These are phyloP conservation scores for Phoeniculus purpureus DNA, from an alignment of 2,797 vertebrate species.

Conservation along the genomic window DNA sequence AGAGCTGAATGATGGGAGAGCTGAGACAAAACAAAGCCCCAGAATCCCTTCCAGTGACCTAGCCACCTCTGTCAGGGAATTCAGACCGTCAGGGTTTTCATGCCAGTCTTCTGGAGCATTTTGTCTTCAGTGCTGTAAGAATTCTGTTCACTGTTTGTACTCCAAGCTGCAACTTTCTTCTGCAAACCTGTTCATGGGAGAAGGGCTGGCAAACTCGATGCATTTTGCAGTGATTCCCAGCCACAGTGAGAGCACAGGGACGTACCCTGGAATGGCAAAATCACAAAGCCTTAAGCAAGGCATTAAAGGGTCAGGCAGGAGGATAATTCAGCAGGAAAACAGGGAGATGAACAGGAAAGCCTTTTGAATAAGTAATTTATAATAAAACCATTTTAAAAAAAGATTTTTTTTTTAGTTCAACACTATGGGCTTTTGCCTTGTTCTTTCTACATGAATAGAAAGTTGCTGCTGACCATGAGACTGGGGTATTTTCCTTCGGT, in stretches of 20 bases:
- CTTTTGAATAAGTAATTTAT: slow-evolving; percentile 41
- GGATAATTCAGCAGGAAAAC: slow-evolving; percentile 29
- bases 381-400: neutral
- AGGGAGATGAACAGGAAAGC: slow-evolving; percentile 28
- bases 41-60: neutral
- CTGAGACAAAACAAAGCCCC: neutral
- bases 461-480: neutral
- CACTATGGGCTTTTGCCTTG: neutral
- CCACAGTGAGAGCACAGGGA: neutral
- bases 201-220: neutral
- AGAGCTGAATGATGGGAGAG: neutral
- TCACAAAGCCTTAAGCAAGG: slow-evolving; percentile 6
- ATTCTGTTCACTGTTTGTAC: neutral
- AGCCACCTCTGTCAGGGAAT: neutral
- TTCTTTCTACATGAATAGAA: neutral
- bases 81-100: neutral
- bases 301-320: slow-evolving; percentile 1
- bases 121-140: neutral
- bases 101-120: neutral
- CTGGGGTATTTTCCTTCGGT: neutral
- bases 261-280: neutral
- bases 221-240: neutral
- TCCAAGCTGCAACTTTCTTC: neutral
- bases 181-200: slow-evolving; percentile 12
- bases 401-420: neutral